These are phyloP conservation scores for Phoeniculus purpureus DNA, from an alignment of 2,797 vertebrate genomes.

Conservation along the genomic window DNA sequence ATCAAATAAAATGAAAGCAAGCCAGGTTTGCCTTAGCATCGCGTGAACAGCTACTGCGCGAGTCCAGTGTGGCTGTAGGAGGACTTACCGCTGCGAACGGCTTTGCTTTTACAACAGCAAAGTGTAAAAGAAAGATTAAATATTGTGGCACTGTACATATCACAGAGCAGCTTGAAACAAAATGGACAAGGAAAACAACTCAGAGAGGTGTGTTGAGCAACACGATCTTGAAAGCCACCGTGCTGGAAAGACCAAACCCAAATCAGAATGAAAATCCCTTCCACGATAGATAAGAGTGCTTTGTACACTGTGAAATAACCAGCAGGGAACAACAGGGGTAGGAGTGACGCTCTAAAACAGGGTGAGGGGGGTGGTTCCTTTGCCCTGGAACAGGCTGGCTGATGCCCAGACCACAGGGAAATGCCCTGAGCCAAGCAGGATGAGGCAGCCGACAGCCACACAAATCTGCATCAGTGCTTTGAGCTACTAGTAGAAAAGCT, in stretches of 20 bases:
- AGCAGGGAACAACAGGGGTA: conserved; percentile 74
- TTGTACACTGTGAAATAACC: conserved; percentile 67
- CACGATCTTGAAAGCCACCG: conserved; percentile 56
- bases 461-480: background rate
- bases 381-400: conserved; percentile 33
- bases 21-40: conserved; percentile 67
- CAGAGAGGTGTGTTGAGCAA: conserved; percentile 72
- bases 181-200: conserved; percentile 75
- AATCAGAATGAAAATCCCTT: conserved; percentile 14
- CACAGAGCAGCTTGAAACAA: conserved; percentile 79
- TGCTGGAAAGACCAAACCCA: conserved; percentile 16
- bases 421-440: conserved; percentile 47
- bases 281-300: conserved; percentile 29
- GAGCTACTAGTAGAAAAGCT: conserved; percentile 38
- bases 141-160: conserved; percentile 82
- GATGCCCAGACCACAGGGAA: background rate
- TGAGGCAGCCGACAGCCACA: background rate
- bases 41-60: conserved; percentile 79
- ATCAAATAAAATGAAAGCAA: conserved; percentile 72
- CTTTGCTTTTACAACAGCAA: conserved; percentile 67
- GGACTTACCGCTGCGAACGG: conserved; percentile 67
- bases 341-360: conserved; percentile 75
- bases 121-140: conserved; percentile 78
- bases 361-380: conserved; percentile 76
- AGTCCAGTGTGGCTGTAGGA: conserved; percentile 79